Evolutionary conservation across 2,888 invertebrate genomes (phyloP).

Genomic region (Lasiommata megera): DNA sequence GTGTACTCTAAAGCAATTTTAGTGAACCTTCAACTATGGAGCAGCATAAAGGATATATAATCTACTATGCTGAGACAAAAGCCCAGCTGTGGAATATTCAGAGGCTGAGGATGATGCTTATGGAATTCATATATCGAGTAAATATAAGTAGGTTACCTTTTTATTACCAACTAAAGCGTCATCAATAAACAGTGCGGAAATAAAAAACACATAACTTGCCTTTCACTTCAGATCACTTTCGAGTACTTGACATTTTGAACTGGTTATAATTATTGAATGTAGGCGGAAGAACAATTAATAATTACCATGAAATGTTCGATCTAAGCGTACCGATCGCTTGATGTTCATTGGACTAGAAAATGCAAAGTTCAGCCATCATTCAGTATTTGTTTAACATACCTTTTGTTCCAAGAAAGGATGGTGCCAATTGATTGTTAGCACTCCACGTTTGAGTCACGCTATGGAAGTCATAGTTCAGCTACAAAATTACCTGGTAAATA

Average conservation of each 20-base stretch:
- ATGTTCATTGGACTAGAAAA: slow-evolving; percentile 28
- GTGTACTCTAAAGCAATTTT: too few species aligned
- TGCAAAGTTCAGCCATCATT: not conserved
- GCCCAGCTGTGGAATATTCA: too few species aligned
- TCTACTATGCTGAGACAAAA: too few species aligned
- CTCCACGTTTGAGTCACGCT: not conserved
- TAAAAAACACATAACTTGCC: slow-evolving; percentile 9
- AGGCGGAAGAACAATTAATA: slow-evolving; percentile 13
- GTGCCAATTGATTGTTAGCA: not conserved
- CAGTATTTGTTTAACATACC: slow-evolving; percentile 2
- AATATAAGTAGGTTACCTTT: not conserved
- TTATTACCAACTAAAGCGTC: not conserved
- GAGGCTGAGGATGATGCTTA: too few species aligned
- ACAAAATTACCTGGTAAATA: not conserved
- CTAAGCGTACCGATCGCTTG: slow-evolving; percentile 11
- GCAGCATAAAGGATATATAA: too few species aligned
- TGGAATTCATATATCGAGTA: too few species aligned
- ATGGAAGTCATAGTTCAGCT: not conserved
- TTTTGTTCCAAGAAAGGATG: not conserved
- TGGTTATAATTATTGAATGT: slow-evolving; percentile 14
- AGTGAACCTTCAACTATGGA: too few species aligned
- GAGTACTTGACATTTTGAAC: slow-evolving; percentile 26
- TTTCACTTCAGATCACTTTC: slow-evolving; percentile 23
- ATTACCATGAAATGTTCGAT: not conserved
- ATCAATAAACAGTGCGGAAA: slow-evolving; percentile 5